These are phyloP conservation scores for Karalla daura DNA, from an alignment of 2,797 vertebrate genomes.

Conservation along the genomic window DNA sequence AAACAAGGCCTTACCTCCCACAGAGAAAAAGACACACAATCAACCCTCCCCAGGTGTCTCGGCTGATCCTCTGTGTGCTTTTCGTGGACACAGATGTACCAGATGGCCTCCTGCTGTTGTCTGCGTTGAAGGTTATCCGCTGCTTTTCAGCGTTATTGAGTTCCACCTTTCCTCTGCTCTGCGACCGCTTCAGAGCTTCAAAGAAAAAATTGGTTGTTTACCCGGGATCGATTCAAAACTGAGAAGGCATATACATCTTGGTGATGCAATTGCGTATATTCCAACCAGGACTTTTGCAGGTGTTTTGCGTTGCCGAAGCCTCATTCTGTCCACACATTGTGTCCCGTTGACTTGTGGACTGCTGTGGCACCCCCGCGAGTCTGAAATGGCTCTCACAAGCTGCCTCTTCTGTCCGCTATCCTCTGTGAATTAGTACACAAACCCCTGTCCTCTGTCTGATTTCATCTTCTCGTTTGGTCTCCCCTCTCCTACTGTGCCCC, in stretches of 20 bases:
- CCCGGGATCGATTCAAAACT: background rate
- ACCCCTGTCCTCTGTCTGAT: slow-evolving; percentile 3
- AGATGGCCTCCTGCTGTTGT: no score
- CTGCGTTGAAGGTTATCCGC: background rate
- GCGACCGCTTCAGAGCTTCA: background rate
- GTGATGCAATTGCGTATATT: no score
- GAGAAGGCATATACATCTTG: no score
- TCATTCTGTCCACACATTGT: background rate
- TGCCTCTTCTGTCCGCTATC: background rate
- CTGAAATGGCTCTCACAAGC: background rate
- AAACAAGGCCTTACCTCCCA: background rate
- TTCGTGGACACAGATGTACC: no score
- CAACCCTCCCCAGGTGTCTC: no score
- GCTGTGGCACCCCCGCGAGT: background rate
- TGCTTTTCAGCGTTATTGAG: background rate
- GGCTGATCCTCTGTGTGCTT: no score
- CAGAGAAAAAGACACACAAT: background rate
- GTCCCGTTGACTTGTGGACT: background rate
- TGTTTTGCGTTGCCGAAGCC: background rate
- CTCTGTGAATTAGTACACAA: no score
- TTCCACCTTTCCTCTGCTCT: background rate
- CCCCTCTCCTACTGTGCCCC: no score
- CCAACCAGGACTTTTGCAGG: background rate
- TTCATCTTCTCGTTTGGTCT: background rate
- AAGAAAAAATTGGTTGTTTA: background rate